Evolutionary conservation across 2,113 vertebrate genomes (phyloP), one percentile per base, ranked within the genome.

Genomic region (Girardinichthys multiradiatus): DNA sequence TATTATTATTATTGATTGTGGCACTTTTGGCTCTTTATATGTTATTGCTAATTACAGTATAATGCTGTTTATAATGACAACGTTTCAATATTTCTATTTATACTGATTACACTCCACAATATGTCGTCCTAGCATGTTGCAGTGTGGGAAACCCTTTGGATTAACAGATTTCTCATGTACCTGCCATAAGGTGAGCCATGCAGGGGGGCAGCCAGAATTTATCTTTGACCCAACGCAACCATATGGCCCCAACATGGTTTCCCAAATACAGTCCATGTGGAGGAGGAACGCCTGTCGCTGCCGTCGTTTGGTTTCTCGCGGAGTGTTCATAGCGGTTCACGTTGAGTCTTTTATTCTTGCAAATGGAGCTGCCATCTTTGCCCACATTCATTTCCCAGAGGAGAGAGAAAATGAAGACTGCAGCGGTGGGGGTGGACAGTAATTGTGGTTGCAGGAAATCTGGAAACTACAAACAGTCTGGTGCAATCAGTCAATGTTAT

Each of bases 111-210:
- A 27, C 28, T 65, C 57, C 19, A n/a, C 62, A 83, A 70, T 86
- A 70, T 81, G 80, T 80, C 74, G 76, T 81, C 64, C 42, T 48
- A 72, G 58, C 77, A 82, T 72, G 84, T 71, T 77, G 74, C 63
- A 70, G 51, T 77, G 62, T 79, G 79, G 82, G 71, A 86, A 82
- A 80, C 69, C 75, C 82, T 68, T 77, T 42, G 62, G 63, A 14
- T 45, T 61, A 83, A 81, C 84, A 87, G 70, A 68, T 78, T 83
- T 85, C 42, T 59, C 74, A 24, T 84, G 86, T 86, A 88, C 79
- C 79, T 88, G 77, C 74, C 91, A 90, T 87, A 92, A 90, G 87
- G 89, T 86, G 70, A 64, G 59, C 79, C 27, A 21, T 60, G 85
- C 70, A 74, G 85, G 82, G 85, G 70, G 74, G 76, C 74, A 79